Conservation (phyloP, 1,140 invertebrate species). For the Contarinia nasturtii region DNA sequence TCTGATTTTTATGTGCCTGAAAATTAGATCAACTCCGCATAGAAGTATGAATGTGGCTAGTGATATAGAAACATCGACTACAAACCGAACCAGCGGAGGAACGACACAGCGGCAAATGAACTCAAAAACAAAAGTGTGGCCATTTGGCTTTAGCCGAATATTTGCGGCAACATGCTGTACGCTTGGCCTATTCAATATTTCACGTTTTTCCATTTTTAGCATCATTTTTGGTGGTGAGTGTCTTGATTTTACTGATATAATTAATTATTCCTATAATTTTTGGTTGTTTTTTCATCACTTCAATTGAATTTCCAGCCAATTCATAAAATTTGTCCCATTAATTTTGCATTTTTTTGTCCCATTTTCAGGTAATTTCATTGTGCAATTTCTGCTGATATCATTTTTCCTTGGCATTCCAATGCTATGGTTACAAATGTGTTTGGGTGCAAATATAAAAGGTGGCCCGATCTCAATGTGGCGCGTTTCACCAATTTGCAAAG, state of each 20-base stretch:
- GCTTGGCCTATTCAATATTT: constrained; percentile 72
- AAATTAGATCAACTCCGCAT: background rate
- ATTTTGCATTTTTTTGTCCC: background rate
- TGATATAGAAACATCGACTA: background rate
- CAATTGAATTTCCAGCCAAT: background rate
- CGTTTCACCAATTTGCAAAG: constrained; percentile 78
- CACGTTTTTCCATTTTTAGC: constrained; percentile 69
- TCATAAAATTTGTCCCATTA: too few species aligned
- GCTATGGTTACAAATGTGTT: constrained; percentile 62
- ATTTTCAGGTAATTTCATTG: constrained; percentile 60
- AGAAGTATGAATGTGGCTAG: background rate
- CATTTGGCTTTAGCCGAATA: constrained; percentile 57
- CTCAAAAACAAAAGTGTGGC: constrained; percentile 36
- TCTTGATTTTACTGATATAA: too few species aligned
- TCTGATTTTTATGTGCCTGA: too few species aligned
- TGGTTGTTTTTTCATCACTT: too few species aligned
- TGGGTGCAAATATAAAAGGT: constrained; percentile 66
- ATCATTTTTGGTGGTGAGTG: constrained; percentile 64
- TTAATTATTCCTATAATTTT: too few species aligned
- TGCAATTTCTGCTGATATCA: constrained; percentile 74
- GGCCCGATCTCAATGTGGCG: constrained; percentile 83
- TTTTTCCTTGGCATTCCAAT: constrained; percentile 69
- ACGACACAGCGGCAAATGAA: constrained; percentile 5
- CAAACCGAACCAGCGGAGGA: background rate
- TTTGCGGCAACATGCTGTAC: constrained; percentile 68